Base-by-base conservation (phyloP, 2,797 vertebrate genomes). In the Ambastaia sidthimunki region DNA sequence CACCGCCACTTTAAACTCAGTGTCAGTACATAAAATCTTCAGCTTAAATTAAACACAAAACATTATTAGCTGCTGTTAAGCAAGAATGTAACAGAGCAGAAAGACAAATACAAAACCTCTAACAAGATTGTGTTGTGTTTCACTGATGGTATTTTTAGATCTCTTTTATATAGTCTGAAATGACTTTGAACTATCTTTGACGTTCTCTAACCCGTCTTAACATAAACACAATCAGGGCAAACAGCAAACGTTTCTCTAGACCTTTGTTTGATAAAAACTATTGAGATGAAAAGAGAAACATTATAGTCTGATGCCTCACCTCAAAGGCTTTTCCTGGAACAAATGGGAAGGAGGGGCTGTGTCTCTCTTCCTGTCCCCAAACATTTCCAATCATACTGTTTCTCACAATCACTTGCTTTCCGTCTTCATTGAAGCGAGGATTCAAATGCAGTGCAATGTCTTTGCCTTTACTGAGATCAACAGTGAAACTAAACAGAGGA, bases 1-100 rank as follows among this genome's bases (percentile, higher is more conserved):
- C 62, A 91, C 94, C 0, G 93, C 93, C 21, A 96, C 89, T 85
- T 92, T 94, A 82, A 91, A 94, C 68, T 92, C 89, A 41, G 11
- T 60, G 7, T 12, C 1, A 60, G 85, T 88, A 75, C 87, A 88
- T 76, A 89, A 83, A 67, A 90, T 86, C 86, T 87, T 88, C 48
- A 90, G 1, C 89, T 90, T 77, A 15, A 72, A 72, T 37, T 13
- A 65, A 82, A 81, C 80, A 48, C 10, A 63, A 72, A 72, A 41
- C 11, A 11, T 37, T 60, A 16, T 66, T 44, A 16, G 60, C 19
- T 25, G 4, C 47, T 72, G 15, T n/a, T 48, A 19, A 74, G 10
- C 44, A 41, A 55, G 18, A 16, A 54, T n/a, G 13, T 6, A 15
- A 19, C 21, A 63, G 9, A 19, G 23, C 18, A 12, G 12, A 7